Evolutionary conservation across 2,113 vertebrate genomes (phyloP), one percentile per base, ranked within the genome.

Genomic region (Archocentrus centrarchus): DNA sequence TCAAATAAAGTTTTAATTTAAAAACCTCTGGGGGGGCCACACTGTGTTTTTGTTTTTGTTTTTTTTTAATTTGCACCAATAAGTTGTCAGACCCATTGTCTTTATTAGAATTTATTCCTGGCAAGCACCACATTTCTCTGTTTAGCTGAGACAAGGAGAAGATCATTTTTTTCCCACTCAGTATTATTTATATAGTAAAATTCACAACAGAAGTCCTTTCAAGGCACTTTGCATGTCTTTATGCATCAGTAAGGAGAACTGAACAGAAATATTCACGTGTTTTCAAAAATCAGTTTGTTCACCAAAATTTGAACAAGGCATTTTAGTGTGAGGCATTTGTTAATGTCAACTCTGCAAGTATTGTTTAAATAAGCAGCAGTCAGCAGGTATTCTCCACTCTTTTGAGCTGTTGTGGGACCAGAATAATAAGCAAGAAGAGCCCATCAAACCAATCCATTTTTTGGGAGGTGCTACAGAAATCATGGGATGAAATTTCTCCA

Each of bases 1-100:
- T 59, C 6, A 27, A 93, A 92, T 92, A 92, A 93, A 92, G 50
- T 89, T 11, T 75, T 84, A 55, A 92, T 88, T 91, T 89, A 79
- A 93, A 86, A 64, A 27, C 50, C 7, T 53, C 2, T 50, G 4
- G 11, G 7, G 7, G 27, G 57, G 30, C 22, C 66, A 20, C 17
- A 5, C 6, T 73, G 15, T 13, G 44, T 13, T 17, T 17, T 15
- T 17, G 0, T 50, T 5, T 2, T 8, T 7, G 5, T 1, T 6
- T 70, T 53, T 53, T 50, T 27, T 27, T 27, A 27, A 27, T 27
- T 27, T 27, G 24, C 24, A 53, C 18, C 24, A 53, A 6, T 73
- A 27, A 53, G 30, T 53, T 1, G 0, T 53, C 66, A 53, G 11
- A 5, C 14, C 14, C 13, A 11, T 13, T 30, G 15, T 50, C 15